phyloP scores from a whole-genome alignment of 1,140 invertebrate genomes.

The Saccostrea cuccullata region DNA sequence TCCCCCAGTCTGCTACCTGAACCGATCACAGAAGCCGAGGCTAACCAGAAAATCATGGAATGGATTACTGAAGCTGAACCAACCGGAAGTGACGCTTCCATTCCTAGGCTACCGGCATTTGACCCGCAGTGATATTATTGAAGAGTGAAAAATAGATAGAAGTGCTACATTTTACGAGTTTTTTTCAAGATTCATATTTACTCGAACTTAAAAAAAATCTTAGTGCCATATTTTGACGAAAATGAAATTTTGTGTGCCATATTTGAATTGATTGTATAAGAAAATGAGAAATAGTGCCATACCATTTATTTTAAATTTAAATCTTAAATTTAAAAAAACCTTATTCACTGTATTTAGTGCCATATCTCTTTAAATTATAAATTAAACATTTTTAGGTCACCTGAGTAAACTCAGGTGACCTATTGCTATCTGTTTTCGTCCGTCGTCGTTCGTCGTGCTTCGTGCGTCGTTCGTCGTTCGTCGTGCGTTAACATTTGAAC shows the following conservation, averaged over 20 bases:
- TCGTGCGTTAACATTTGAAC: too few species aligned
- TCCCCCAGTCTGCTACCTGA: neutral
- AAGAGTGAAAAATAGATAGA: neutral
- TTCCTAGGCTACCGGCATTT: neutral
- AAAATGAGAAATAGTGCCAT: neutral
- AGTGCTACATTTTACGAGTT: neutral
- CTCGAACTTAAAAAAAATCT: too few species aligned
- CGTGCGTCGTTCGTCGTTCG: too few species aligned
- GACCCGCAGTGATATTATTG: neutral
- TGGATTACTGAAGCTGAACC: neutral
- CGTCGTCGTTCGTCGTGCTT: too few species aligned
- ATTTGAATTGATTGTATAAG: neutral
- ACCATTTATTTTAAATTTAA: neutral
- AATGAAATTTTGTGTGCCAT: neutral
- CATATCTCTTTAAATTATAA: too few species aligned
- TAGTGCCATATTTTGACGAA: too few species aligned
- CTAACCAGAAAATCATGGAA: conserved; percentile 7
- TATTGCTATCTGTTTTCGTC: too few species aligned
- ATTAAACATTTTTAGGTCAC: too few species aligned
- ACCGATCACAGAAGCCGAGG: conserved; percentile 1
- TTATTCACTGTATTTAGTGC: neutral
- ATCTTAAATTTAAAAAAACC: neutral
- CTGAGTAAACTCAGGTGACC: too few species aligned
- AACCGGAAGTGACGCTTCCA: neutral
- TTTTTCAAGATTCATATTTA: neutral